Percentiles rank a stretch among this genome's conserved stretches.
Evolutionary conservation across 2,113 vertebrate genomes (phyloP).

Genomic region (Mellivora capensis): DNA sequence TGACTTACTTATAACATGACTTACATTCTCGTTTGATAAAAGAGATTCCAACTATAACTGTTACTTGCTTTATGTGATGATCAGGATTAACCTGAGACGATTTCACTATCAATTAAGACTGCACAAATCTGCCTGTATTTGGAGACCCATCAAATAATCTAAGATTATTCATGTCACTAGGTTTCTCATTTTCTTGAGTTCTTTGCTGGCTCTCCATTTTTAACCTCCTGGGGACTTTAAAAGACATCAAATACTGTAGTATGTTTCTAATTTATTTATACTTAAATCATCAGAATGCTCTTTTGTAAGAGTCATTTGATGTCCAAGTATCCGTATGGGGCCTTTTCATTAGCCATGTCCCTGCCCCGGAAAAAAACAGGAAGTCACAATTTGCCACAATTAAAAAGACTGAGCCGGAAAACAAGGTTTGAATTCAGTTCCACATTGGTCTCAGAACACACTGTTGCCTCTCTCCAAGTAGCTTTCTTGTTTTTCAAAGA

Average conservation of each 20-base stretch:
- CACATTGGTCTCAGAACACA: conserved; percentile 50
- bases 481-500: conserved; percentile 41
- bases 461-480: conserved; percentile 41
- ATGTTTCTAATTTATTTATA: conserved; percentile 77
- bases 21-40: not conserved
- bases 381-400: conserved; percentile 72
- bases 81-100: not conserved
- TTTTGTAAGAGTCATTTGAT: conserved; percentile 77
- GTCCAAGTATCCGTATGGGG: conserved; percentile 64
- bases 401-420: conserved; percentile 65
- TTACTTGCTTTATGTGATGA: not conserved
- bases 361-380: conserved; percentile 64
- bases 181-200: conserved; percentile 38
- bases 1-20: not conserved
- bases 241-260: conserved; percentile 63
- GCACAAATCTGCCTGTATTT: not conserved
- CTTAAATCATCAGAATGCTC: conserved; percentile 74
- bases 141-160: not conserved
- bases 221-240: conserved; percentile 53
- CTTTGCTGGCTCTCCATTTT: conserved; percentile 50
- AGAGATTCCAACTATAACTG: not conserved
- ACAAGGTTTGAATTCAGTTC: conserved; percentile 74
- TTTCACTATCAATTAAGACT: not conserved
- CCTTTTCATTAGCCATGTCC: conserved; percentile 64
- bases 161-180: not conserved